These are phyloP conservation scores for Ciconia maguari DNA, from an alignment of 2,113 vertebrate species.

Conservation along the genomic window DNA sequence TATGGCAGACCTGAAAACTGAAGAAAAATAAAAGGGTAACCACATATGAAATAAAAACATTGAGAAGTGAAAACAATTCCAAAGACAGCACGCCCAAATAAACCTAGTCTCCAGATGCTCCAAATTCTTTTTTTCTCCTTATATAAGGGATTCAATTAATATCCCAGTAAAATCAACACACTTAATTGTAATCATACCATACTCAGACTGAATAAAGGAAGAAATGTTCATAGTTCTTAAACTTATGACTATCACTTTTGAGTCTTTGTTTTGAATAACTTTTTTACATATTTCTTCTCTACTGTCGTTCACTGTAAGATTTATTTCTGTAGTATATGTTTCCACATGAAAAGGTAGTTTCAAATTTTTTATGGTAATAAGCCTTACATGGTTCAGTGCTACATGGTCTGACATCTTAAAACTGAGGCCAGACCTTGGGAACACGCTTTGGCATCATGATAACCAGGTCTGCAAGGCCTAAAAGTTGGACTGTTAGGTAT, in stretches of 20 bases:
- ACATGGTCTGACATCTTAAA: background rate
- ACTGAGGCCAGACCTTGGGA: background rate
- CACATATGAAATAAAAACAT: background rate
- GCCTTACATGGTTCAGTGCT: background rate
- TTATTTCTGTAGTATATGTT: background rate
- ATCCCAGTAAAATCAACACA: background rate
- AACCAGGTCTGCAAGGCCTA: background rate
- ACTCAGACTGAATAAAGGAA: background rate
- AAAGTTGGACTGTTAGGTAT: background rate
- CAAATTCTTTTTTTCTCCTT: background rate
- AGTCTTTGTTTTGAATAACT: background rate
- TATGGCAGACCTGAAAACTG: background rate
- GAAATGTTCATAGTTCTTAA: background rate
- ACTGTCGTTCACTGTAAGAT: background rate
- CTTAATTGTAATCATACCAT: too few relatives aligned
- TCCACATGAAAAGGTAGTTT: background rate
- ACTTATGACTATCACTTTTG: background rate
- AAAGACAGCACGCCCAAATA: background rate
- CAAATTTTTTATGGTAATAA: background rate
- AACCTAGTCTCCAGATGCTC: background rate
- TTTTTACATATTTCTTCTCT: background rate
- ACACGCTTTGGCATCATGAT: background rate
- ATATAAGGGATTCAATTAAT: background rate
- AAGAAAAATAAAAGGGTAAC: background rate
- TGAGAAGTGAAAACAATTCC: background rate